Conservation (phyloP, 2,113 vertebrate genomes). For the Calidris pygmaea region DNA sequence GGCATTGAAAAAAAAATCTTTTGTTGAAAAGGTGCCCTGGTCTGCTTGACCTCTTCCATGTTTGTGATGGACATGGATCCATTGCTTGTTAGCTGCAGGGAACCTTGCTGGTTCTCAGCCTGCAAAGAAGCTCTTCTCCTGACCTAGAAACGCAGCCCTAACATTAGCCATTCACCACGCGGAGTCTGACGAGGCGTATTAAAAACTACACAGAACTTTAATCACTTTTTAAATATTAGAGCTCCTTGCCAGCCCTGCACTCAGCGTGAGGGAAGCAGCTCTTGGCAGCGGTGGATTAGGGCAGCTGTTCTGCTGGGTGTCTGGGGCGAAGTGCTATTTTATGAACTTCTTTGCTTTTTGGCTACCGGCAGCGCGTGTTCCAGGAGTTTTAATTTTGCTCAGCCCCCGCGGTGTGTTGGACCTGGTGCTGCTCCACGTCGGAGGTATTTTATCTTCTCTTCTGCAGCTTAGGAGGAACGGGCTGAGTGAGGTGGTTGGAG, state of each 20-base stretch:
- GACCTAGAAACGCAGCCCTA: neutral
- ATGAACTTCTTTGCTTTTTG: neutral
- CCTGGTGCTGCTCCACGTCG: accelerated
- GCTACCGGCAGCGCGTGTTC: accelerated
- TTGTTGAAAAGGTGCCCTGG: neutral
- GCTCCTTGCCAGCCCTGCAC: neutral
- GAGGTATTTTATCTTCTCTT: neutral
- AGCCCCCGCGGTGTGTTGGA: accelerated
- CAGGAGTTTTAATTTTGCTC: neutral
- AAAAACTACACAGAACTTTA: neutral
- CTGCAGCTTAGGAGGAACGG: neutral
- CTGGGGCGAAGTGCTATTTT: neutral
- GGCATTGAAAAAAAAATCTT: neutral
- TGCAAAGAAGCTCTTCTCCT: neutral
- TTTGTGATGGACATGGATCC: neutral
- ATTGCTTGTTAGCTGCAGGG: neutral
- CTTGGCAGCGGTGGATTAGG: neutral
- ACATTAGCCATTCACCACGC: neutral
- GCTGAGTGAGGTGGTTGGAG: neutral
- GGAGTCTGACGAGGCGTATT: neutral
- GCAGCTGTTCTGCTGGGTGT: neutral
- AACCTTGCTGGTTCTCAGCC: neutral
- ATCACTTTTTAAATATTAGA: neutral
- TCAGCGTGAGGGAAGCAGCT: neutral
- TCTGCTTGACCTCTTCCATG: neutral